Base-by-base conservation (phyloP, 2,113 vertebrate species). In the Motacilla alba region DNA sequence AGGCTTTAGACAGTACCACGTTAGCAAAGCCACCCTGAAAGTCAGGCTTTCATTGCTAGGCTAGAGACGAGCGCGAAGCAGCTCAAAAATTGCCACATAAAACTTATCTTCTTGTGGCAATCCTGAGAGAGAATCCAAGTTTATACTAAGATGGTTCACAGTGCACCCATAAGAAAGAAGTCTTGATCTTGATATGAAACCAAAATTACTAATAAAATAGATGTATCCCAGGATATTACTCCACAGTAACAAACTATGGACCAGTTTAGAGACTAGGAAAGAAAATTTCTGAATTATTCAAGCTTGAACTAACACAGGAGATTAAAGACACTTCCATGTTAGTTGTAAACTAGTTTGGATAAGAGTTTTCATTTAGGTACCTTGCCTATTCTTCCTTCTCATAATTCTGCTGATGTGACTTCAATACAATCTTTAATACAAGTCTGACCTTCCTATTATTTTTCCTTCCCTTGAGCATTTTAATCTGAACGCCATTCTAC, bases 1-100 rank as follows among this genome's bases (percentile, higher is more conserved):
- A 67, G 10, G 17, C 28, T 78, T 56, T 52, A 70, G 23, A 77
- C 9, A 52, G 10, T 68, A 10, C 4, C 12, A 21, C 2, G 14
- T 27, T 82, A 56, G 67, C 55, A 87, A 77, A 91, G 55, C 18
- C 13, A 64, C 31, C 12, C n/a, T 37, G 26, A 72, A 92, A 94
- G 49, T n/a, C 18, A 72, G 33, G n/a, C 28, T 84, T 91, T 33
- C 7, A 3, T 43, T 70, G 22, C 60, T 62, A 53, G 20, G 47
- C 17, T 53, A 78, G 37, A 60, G 35, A 74, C 0, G 0, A 18
- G 10, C 2, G 0, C 49, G 7, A 13, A 56, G 26, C 30, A 81
- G 43, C 64, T 87, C 43, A 58, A 87, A 93, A 76, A 12, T 4
- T 49, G 69, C 24, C 33, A 53, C 16, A 66, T 13, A 53, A 66